phyloP scores from a whole-genome alignment of 2,797 vertebrate species.

The Gobio occitaniae region DNA sequence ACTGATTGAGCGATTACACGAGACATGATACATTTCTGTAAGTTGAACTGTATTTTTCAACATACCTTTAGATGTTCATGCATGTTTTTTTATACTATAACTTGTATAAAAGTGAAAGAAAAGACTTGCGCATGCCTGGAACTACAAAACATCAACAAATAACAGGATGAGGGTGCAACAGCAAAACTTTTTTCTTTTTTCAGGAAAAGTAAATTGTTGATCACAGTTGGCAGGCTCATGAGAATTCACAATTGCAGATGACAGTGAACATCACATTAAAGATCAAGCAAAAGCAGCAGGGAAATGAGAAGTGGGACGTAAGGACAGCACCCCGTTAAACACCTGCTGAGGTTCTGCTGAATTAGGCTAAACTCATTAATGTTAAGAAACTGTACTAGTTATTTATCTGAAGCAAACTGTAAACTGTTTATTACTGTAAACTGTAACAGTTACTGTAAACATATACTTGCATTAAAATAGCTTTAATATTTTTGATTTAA shows the following conservation, averaged over 20 bases:
- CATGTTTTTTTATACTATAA: too few relatives aligned
- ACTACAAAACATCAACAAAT: background rate
- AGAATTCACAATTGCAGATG: slow-evolving; percentile 44
- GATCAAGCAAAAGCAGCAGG: slow-evolving; percentile 7
- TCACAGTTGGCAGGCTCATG: slow-evolving; percentile 40
- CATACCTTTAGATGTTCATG: too few relatives aligned
- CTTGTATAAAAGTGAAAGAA: too few relatives aligned
- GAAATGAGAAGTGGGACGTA: slow-evolving; percentile 53
- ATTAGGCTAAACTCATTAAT: slow-evolving; percentile 35
- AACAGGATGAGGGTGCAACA: background rate
- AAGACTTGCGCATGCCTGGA: background rate
- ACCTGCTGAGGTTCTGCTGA: slow-evolving; percentile 17
- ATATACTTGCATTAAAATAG: background rate
- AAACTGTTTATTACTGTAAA: too few relatives aligned
- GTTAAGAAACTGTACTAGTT: background rate
- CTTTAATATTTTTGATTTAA: background rate
- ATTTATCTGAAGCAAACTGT: slow-evolving; percentile 11
- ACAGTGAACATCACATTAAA: slow-evolving; percentile 38
- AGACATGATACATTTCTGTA: too few relatives aligned
- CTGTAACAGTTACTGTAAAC: too few relatives aligned
- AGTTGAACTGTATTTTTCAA: too few relatives aligned
- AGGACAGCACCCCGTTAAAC: slow-evolving; percentile 45
- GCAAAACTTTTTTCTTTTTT: background rate
- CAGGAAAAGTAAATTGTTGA: slow-evolving; percentile 55
- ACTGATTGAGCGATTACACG: too few relatives aligned